Evolutionary conservation across 2,113 vertebrate species (phyloP), one percentile per base, ranked within the genome.

Genomic region (Merops nubicus): DNA sequence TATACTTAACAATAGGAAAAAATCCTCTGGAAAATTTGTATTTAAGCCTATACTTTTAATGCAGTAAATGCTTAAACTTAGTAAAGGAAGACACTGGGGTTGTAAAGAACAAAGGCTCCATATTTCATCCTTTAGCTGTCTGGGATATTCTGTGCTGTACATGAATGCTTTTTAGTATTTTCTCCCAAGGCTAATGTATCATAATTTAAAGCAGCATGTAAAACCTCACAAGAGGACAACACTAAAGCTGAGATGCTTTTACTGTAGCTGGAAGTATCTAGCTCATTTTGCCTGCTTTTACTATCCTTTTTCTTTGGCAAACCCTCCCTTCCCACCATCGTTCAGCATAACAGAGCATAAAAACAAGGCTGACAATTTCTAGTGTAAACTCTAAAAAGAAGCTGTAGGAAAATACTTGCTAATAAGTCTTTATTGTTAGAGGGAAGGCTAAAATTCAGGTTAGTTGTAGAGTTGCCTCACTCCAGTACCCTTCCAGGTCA

Each of bases 181-280:
- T 95, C 96, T 98, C 97, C 97, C 79, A 94, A 98, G 97, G 97
- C 97, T 97, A 96, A 98, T 97, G 93, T 87, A 95, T 98, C 97
- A 96, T 97, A 95, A 97, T 98, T 97, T 96, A 88, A 96, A 93
- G 91, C 94, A 96, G 95, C 92, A 56, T 82, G 96, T 96, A 98
- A 97, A 98, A 97, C 92, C 93, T 97, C 97, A 95, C 93, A 88
- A 97, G 97, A 98, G 97, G 97, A 98, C 93, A 95, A 95, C 93
- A 76, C 88, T 97, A 92, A 91, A 96, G 91, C 69, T 85, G 96
- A 85, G 85, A 91, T 96, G 83, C 91, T 98, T 97, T 98, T 96
- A 98, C 95, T 88, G 89, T 91, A 81, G 96, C 92, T 97, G 96
- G 93, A 96, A 97, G 91, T 96, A 91, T 90, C 85, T 74, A 82